Conservation (phyloP, 1,140 invertebrate species). For the Elymnias hypermnestra region DNA sequence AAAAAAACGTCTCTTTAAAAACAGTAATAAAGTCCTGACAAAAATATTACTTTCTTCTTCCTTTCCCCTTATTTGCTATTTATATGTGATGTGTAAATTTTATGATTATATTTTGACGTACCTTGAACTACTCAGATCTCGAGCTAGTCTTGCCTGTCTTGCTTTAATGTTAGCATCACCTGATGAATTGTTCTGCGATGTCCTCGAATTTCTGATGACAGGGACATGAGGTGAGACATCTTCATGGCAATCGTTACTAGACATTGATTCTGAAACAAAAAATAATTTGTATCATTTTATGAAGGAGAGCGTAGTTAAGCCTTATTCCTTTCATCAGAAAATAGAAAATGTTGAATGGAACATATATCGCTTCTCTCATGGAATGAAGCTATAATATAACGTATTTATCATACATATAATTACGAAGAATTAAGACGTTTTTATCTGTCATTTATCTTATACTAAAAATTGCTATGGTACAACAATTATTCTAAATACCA, state of each 20-base stretch:
- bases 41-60: slow-evolving; percentile 32
- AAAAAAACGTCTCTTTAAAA: slow-evolving; percentile 13
- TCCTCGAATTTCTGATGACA: slow-evolving; percentile 53
- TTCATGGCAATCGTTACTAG: slow-evolving; percentile 61
- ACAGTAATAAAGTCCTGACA: too few species aligned
- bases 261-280: slow-evolving; percentile 51
- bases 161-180: slow-evolving; percentile 62
- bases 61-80: slow-evolving; percentile 72
- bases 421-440: too few species aligned
- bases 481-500: too few species aligned
- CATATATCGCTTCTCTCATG: too few species aligned
- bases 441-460: too few species aligned
- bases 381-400: too few species aligned
- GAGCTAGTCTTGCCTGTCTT: slow-evolving; percentile 57
- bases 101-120: slow-evolving; percentile 23
- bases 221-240: slow-evolving; percentile 55
- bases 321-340: not conserved
- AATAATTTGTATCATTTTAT: not conserved
- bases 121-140: slow-evolving; percentile 63
- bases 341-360: not conserved
- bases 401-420: too few species aligned
- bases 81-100: slow-evolving; percentile 7
- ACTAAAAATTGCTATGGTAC: too few species aligned
- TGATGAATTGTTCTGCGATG: slow-evolving; percentile 43
- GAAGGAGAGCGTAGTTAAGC: not conserved